Base-by-base conservation (phyloP, 2,888 invertebrate species). In the Agapostemon virescens region DNA sequence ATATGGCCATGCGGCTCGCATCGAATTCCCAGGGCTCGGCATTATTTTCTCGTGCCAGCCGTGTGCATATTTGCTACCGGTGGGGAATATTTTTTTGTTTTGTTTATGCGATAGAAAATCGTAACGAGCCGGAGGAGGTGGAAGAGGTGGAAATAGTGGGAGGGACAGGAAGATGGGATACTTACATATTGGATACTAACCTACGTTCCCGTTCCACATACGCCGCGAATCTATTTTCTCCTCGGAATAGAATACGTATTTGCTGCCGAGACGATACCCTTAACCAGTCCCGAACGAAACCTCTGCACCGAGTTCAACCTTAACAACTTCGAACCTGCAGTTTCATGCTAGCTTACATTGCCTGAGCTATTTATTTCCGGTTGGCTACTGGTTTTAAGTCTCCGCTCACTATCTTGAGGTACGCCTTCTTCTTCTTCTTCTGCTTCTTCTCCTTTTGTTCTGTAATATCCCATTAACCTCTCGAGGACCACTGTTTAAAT, bases 1-100 rank as follows among this genome's bases (percentile, higher is more conserved):
- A 85, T 79, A 77, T 82, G 77, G 77, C 79, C 70, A 52, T 84
- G 77, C 79, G 81, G 74, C 79, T 77, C 82, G 81, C 73, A 85
- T 83, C 85, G 85, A 85, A 85, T 85, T 85, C 85, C 82, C 85
- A 77, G 70, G 74, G 61, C 77, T 52, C 75, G 71, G 74, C 72
- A 85, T 85, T 85, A 85, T 84, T 85, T 84, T 45, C 79, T 77
- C 79, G 82, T 81, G 76, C 74, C 76, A 66, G 68, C 74, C 58
- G 66, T 69, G 69, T 82, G 79, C 79, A 81, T 84, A 85, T 85
- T 84, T 79, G 71, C 85, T 58, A 49, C 36, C 40, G 42, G 69
- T n/a, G 74, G 45, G 77, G 75, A 55, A 74, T 77, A 68, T 68
- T 77, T 83, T 79, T 85, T 85, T 79, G 75, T 79, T 85, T 85